Percentiles rank a stretch among this genome's conserved stretches.
Conservation (phyloP, 2,797 vertebrate species). For the Taeniopygia guttata region DNA sequence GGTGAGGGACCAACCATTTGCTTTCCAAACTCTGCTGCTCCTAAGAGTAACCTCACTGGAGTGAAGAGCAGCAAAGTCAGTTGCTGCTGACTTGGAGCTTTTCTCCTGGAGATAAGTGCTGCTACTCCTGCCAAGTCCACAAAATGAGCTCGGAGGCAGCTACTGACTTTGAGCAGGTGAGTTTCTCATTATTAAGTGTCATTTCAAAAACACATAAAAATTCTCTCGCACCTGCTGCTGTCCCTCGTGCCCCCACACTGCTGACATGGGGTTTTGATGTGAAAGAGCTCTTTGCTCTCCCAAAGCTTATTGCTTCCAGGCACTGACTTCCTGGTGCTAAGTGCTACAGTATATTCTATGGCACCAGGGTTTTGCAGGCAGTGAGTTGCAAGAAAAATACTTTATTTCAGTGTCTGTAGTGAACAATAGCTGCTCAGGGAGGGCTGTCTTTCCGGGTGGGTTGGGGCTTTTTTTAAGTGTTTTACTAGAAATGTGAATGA, state of each 20-base stretch:
- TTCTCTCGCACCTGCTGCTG: neutral
- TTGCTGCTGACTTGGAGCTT: neutral
- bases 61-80: neutral
- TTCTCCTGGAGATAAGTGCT: neutral
- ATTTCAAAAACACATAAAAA: neutral
- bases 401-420: neutral
- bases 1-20: neutral
- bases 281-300: neutral
- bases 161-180: neutral
- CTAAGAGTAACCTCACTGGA: neutral
- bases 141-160: neutral
- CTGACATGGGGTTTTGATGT: neutral
- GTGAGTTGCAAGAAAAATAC: neutral
- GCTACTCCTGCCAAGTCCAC: neutral
- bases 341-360: fast-evolving
- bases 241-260: fast-evolving
- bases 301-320: neutral
- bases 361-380: neutral
- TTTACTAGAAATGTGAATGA: slow-evolving; percentile 34
- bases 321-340: neutral
- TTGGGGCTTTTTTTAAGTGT: neutral
- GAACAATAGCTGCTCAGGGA: neutral
- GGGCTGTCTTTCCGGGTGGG: neutral
- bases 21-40: neutral
- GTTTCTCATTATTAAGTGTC: neutral